Conservation (phyloP, 2,888 invertebrate species). For the Phorcus lineatus region DNA sequence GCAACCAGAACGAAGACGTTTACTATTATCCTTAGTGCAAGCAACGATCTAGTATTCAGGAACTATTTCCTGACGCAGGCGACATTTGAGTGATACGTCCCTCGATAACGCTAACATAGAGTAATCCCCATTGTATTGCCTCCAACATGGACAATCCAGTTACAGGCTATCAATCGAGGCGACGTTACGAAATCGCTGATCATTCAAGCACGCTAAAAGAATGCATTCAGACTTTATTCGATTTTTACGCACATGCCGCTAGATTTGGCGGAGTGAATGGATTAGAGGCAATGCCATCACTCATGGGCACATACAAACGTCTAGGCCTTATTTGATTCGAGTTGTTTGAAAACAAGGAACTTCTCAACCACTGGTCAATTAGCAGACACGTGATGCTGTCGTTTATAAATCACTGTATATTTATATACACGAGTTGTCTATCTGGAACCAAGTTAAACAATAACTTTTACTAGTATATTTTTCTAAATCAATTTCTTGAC, state of each 20-base stretch:
- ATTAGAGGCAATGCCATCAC: background rate
- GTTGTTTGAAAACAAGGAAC: slow-evolving; percentile 2
- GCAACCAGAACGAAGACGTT: no score
- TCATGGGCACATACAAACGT: background rate
- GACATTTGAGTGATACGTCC: background rate
- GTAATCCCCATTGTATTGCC: background rate
- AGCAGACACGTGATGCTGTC: no score
- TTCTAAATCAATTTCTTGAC: no score
- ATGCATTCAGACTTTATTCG: slow-evolving; percentile 1
- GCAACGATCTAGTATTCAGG: background rate
- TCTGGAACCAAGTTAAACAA: no score
- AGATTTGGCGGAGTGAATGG: slow-evolving; percentile 1
- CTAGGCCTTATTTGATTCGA: background rate
- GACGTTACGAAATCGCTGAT: background rate
- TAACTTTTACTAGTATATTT: no score
- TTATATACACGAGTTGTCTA: no score
- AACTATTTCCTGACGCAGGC: background rate
- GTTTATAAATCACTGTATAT: no score
- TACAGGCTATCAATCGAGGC: background rate
- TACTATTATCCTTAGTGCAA: no score
- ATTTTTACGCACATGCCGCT: background rate
- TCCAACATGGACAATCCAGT: background rate
- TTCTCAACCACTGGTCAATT: no score
- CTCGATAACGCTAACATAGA: background rate
- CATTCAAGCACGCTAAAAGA: background rate